Percentiles rank a stretch among this genome's conserved stretches.
phyloP scores from a whole-genome alignment of 2,113 vertebrate genomes.

The western clawed frog (Xenopus tropicalis) region DNA sequence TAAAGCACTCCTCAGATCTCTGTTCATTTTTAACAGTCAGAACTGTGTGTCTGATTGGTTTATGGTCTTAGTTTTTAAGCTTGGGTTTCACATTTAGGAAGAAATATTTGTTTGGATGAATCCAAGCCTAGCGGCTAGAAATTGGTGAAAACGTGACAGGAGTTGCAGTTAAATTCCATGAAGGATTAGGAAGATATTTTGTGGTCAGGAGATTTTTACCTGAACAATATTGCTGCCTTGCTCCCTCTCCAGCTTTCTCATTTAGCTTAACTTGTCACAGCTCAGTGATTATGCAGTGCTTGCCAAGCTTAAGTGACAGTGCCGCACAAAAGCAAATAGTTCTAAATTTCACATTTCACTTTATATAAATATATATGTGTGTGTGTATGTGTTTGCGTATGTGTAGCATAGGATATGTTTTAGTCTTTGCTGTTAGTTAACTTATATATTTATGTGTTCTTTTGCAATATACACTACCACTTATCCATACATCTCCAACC shows the following conservation, averaged over 20 bases:
- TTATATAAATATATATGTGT: too few relatives aligned
- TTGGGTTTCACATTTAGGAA: neutral
- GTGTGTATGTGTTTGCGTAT: too few relatives aligned
- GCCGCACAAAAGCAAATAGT: neutral
- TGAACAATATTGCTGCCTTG: neutral
- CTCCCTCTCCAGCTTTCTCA: neutral
- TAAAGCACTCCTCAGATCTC: too few relatives aligned
- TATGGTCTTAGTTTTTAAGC: neutral
- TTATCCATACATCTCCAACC: too few relatives aligned
- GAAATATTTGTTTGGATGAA: neutral
- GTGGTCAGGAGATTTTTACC: neutral
- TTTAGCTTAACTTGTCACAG: neutral
- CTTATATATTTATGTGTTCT: too few relatives aligned
- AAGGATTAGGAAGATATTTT: neutral
- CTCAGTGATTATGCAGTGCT: neutral
- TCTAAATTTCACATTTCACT: too few relatives aligned
- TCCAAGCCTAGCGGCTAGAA: neutral
- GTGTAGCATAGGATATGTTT: too few relatives aligned
- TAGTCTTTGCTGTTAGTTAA: too few relatives aligned
- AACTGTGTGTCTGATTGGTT: neutral
- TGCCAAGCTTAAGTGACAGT: neutral
- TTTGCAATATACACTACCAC: too few relatives aligned
- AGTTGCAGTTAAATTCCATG: neutral
- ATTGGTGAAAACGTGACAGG: neutral
- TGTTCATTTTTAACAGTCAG: neutral